Conservation (phyloP, 2,888 invertebrate genomes). For the Myopa testacea region DNA sequence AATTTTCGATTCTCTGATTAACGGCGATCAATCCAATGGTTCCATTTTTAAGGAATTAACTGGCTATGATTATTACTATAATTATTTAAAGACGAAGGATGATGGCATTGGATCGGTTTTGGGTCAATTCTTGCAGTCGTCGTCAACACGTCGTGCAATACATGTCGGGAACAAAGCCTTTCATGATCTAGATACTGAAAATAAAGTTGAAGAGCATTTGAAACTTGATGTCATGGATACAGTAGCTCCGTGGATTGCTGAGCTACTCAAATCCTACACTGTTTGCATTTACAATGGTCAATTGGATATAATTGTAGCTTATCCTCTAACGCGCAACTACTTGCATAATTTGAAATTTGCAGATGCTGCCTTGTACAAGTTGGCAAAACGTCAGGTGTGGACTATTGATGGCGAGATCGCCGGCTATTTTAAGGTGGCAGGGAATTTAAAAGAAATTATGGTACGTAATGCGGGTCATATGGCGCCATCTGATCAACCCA, state of each 20-base stretch:
- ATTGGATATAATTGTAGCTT: constrained; percentile 90
- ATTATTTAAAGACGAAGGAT: constrained; percentile 73
- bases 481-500: constrained; percentile 84
- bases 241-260: constrained; percentile 78
- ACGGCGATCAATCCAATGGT: constrained; percentile 72
- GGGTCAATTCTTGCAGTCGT: constrained; percentile 63
- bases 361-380: constrained; percentile 75
- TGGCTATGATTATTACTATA: constrained; percentile 63
- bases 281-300: constrained; percentile 90
- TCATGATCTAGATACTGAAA: constrained; percentile 68
- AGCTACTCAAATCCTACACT: constrained; percentile 72
- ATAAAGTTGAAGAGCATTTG: constrained; percentile 78
- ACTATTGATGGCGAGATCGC: constrained; percentile 76
- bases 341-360: constrained; percentile 78
- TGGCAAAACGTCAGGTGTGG: constrained; percentile 78
- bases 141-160: constrained; percentile 76
- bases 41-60: constrained; percentile 75
- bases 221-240: constrained; percentile 85
- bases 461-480: constrained; percentile 86
- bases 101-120: constrained; percentile 72
- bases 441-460: constrained; percentile 79
- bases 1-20: constrained; percentile 78
- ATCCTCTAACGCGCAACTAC: constrained; percentile 86
- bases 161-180: constrained; percentile 88
- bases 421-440: constrained; percentile 80